phyloP scores from a whole-genome alignment of 2,888 invertebrate genomes.

The Poecilus cupreus region DNA sequence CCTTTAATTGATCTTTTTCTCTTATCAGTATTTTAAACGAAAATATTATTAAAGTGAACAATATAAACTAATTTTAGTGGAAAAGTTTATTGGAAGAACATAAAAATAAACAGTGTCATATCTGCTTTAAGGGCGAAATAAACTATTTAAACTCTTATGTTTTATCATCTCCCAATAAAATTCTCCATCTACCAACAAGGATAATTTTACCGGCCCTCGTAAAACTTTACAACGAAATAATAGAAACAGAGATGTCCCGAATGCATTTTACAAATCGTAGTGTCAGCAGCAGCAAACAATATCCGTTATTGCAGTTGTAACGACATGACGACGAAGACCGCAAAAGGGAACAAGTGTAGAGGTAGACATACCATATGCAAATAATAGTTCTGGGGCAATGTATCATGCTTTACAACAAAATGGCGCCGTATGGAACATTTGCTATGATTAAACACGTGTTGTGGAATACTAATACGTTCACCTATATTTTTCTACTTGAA shows the following conservation, averaged over 20 bases:
- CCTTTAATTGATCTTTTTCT: background rate
- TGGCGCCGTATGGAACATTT: background rate
- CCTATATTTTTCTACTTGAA: background rate
- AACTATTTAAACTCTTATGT: too few relatives aligned
- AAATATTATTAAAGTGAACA: background rate
- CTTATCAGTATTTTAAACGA: background rate
- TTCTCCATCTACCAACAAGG: too few relatives aligned
- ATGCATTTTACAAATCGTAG: slow-evolving; percentile 13
- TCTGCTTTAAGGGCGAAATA: too few relatives aligned
- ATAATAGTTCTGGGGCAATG: slow-evolving; percentile 29
- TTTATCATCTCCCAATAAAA: too few relatives aligned
- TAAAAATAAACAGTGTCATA: too few relatives aligned
- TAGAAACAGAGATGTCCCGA: slow-evolving; percentile 8
- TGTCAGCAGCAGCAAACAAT: slow-evolving; percentile 20
- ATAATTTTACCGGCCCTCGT: too few relatives aligned
- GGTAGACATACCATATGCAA: slow-evolving; percentile 13
- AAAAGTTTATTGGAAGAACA: too few relatives aligned
- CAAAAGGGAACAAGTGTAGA: background rate
- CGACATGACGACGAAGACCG: background rate
- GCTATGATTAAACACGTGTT: slow-evolving; percentile 22
- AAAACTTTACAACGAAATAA: background rate
- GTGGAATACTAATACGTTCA: slow-evolving; percentile 8
- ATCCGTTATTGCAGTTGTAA: slow-evolving; percentile 20
- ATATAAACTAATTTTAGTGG: too few relatives aligned
- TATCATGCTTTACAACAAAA: too few relatives aligned